Conservation (phyloP, 2,797 vertebrate genomes). For the Catostomus latipinnis region DNA sequence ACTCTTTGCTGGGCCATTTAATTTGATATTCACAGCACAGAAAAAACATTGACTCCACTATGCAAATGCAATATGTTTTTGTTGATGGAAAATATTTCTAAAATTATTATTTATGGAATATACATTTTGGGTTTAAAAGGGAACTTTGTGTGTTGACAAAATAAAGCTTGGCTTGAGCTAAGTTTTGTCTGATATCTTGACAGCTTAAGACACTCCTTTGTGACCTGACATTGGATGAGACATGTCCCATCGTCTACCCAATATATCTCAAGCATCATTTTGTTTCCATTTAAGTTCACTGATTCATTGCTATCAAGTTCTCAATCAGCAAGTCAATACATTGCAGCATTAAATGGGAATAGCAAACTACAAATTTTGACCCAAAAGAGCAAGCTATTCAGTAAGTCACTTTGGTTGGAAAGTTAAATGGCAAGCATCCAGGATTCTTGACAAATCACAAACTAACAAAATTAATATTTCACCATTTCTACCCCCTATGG, state of each 20-base stretch:
- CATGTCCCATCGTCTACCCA: conserved; percentile 9
- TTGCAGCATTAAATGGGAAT: no score
- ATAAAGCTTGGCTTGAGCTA: conserved; percentile 30
- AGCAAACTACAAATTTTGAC: no score
- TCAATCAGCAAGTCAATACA: no score
- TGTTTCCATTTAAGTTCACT: neutral
- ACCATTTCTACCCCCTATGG: conserved; percentile 13
- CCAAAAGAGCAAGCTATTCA: no score
- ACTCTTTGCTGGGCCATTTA: conserved; percentile 53
- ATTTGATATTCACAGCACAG: conserved; percentile 41
- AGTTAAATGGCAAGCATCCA: neutral
- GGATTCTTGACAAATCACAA: neutral
- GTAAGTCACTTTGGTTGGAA: no score
- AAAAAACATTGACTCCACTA: conserved; percentile 42
- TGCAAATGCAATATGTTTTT: conserved; percentile 10
- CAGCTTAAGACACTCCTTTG: conserved; percentile 43
- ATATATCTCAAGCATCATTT: conserved; percentile 11
- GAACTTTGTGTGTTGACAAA: conserved; percentile 32
- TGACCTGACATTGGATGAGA: conserved; percentile 52
- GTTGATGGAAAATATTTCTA: conserved; percentile 29
- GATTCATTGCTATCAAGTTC: neutral
- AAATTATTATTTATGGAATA: conserved; percentile 25
- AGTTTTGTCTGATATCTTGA: conserved; percentile 24
- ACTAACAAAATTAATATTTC: conserved; percentile 38
- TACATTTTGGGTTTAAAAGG: conserved; percentile 35